phyloP scores from a whole-genome alignment of 2,797 vertebrate genomes.

The Poecilia velifera region DNA sequence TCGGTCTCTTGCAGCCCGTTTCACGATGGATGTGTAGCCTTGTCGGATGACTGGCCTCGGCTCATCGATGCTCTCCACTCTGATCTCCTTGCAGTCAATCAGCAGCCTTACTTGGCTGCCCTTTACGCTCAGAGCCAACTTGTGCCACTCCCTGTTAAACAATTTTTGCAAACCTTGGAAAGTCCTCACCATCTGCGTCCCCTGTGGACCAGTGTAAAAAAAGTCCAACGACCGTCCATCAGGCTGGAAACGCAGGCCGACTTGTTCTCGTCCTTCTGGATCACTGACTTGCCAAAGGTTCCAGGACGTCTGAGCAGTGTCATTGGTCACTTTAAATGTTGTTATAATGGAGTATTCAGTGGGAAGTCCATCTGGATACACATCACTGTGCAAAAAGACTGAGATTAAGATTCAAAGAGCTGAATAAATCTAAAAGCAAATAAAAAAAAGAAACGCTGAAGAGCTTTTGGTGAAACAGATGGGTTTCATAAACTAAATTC shows the following conservation, averaged over 20 bases:
- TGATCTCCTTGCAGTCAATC: slow-evolving; percentile 77
- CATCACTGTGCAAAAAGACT: slow-evolving; percentile 60
- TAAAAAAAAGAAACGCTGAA: not conserved
- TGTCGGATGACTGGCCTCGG: slow-evolving; percentile 56
- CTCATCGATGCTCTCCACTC: slow-evolving; percentile 61
- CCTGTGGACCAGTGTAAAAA: slow-evolving; percentile 69
- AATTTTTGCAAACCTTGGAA: slow-evolving; percentile 70
- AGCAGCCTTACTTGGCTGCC: slow-evolving; percentile 74
- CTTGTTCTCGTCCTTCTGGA: slow-evolving; percentile 72
- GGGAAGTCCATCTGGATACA: slow-evolving; percentile 80
- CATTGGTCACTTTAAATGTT: slow-evolving; percentile 79
- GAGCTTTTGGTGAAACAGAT: slow-evolving; percentile 11
- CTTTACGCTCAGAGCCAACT: slow-evolving; percentile 78
- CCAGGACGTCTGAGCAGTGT: slow-evolving; percentile 67
- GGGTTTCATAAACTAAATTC: slow-evolving; percentile 11
- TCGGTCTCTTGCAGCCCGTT: slow-evolving; percentile 67
- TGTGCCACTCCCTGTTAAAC: slow-evolving; percentile 83
- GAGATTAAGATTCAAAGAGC: slow-evolving; percentile 26
- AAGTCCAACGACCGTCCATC: slow-evolving; percentile 71
- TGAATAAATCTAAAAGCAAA: not conserved
- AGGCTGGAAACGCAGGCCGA: slow-evolving; percentile 74
- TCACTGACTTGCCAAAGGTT: slow-evolving; percentile 84
- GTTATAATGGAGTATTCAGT: slow-evolving; percentile 77
- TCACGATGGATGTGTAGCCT: slow-evolving; percentile 75
- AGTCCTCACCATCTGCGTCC: slow-evolving; percentile 70